These are phyloP conservation scores for Drosophila vallismaia DNA, from an alignment of 2,888 invertebrate genomes.

Conservation along the genomic window DNA sequence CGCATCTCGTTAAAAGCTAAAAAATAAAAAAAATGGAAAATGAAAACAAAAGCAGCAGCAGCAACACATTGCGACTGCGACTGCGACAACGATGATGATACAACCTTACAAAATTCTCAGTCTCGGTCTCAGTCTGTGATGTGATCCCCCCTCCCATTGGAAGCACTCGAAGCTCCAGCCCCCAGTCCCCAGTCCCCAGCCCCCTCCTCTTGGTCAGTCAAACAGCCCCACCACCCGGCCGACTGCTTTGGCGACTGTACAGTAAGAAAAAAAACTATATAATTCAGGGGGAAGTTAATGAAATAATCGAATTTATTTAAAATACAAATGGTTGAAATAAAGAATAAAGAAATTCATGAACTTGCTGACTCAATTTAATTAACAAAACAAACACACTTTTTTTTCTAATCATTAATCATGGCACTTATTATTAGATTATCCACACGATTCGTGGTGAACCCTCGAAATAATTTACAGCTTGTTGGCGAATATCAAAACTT, in stretches of 20 bases:
- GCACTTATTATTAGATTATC: background rate
- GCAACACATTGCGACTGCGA: conserved; percentile 41
- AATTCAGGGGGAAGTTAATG: background rate
- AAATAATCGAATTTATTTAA: background rate
- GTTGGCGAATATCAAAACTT: conserved; percentile 1
- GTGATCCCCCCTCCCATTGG: background rate
- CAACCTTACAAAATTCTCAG: conserved; percentile 76
- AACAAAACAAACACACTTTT: background rate
- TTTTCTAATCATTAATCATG: background rate
- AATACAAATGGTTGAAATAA: too few relatives aligned
- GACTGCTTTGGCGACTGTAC: background rate
- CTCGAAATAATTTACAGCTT: background rate
- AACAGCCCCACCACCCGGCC: background rate
- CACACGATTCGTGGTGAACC: background rate
- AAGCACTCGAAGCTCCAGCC: background rate
- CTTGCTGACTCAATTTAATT: too few relatives aligned
- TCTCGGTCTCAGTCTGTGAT: conserved; percentile 56
- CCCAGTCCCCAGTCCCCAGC: conserved; percentile 6
- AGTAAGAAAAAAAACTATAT: background rate
- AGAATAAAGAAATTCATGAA: too few relatives aligned
- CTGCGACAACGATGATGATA: conserved; percentile 59
- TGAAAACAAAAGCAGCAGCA: conserved; percentile 68
- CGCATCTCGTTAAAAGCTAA: conserved; percentile 63
- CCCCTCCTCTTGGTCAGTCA: background rate
- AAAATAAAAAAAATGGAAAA: conserved; percentile 37